phyloP scores from a whole-genome alignment of 1,140 invertebrate genomes.

The Zaprionus inermis region DNA sequence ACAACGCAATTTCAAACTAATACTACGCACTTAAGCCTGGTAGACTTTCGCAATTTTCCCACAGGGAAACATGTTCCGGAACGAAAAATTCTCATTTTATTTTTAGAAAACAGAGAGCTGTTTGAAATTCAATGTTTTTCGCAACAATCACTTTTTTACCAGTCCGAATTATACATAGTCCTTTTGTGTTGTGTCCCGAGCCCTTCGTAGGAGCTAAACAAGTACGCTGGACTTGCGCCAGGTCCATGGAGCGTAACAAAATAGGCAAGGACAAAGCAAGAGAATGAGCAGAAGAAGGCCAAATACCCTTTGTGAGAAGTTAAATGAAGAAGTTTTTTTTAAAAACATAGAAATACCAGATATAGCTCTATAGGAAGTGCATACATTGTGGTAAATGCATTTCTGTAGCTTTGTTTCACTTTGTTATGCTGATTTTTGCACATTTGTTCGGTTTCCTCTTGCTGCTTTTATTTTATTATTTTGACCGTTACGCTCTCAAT shows the following conservation, averaged over 20 bases:
- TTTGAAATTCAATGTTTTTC: constrained; percentile 19
- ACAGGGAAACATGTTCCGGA: constrained; percentile 1
- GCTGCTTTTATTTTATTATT: constrained; percentile 39
- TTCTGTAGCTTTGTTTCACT: constrained; percentile 66
- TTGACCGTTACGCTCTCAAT: constrained; percentile 64
- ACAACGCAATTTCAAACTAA: neutral
- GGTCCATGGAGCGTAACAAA: constrained; percentile 40
- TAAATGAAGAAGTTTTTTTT: neutral
- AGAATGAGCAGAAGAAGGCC: neutral
- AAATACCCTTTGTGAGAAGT: constrained; percentile 17
- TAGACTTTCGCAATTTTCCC: neutral
- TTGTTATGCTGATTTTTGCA: constrained; percentile 76
- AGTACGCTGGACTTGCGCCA: constrained; percentile 54
- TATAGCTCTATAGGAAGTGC: constrained; percentile 36
- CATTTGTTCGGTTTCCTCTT: constrained; percentile 44
- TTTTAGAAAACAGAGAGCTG: neutral
- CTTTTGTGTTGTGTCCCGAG: constrained; percentile 47
- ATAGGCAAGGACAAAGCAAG: neutral
- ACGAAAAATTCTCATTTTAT: neutral
- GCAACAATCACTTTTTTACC: constrained; percentile 9
- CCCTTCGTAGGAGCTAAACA: constrained; percentile 27
- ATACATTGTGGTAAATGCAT: constrained; percentile 57
- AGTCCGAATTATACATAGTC: constrained; percentile 20
- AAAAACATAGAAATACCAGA: neutral
- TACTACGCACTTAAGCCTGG: neutral